These are phyloP conservation scores for Parotocinclus haroldoi DNA, from an alignment of 2,797 vertebrate genomes.

Conservation along the genomic window DNA sequence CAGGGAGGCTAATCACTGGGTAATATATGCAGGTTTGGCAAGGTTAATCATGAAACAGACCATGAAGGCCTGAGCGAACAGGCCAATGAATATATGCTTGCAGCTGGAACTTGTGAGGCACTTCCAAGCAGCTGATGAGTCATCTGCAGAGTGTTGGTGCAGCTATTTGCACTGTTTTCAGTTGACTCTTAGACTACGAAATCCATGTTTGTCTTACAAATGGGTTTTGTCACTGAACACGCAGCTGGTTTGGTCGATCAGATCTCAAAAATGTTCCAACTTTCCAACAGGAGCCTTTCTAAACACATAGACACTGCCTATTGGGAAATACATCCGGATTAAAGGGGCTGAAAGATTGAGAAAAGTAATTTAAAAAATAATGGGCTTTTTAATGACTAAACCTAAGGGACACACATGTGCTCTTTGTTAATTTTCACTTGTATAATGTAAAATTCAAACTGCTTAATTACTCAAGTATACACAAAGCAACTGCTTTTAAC, in stretches of 20 bases:
- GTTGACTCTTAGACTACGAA: constrained; percentile 36
- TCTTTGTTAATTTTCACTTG: constrained; percentile 86
- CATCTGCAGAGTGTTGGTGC: constrained; percentile 28
- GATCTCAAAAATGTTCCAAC: constrained; percentile 70
- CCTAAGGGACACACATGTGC: constrained; percentile 85
- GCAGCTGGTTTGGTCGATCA: constrained; percentile 63
- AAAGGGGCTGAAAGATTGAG: constrained; percentile 84
- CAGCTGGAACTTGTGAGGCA: constrained; percentile 31
- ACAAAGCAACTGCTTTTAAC: constrained; percentile 82
- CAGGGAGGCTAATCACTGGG: constrained; percentile 41
- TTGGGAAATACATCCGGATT: constrained; percentile 84
- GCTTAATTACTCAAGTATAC: constrained; percentile 85
- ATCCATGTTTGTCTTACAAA: constrained; percentile 60
- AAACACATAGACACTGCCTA: constrained; percentile 71
- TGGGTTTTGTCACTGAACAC: constrained; percentile 55
- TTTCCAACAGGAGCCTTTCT: constrained; percentile 79
- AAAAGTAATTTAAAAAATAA: constrained; percentile 89
- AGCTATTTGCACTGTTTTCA: constrained; percentile 50
- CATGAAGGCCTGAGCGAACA: constrained; percentile 19
- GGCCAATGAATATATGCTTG: constrained; percentile 10
- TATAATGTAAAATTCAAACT: constrained; percentile 86
- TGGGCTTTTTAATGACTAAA: constrained; percentile 88
- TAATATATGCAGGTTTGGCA: constrained; percentile 42
- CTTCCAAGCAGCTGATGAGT: constrained; percentile 36
- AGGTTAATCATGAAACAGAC: constrained; percentile 39